Percentiles rank a stretch among this genome's conserved stretches.
Conservation (phyloP, 2,113 vertebrate genomes). For the Elanoides forficatus region DNA sequence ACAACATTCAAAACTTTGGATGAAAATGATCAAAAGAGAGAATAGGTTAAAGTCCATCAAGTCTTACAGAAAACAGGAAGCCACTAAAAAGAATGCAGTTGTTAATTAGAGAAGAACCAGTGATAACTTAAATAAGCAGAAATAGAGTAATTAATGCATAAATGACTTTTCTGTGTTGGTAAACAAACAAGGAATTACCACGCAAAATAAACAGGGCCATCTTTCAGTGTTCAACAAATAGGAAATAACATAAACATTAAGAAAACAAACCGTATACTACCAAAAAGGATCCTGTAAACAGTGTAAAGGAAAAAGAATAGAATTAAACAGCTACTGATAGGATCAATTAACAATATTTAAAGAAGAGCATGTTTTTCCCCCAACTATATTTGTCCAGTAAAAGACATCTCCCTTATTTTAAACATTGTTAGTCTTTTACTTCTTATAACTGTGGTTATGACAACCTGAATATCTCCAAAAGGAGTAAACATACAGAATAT, state of each 20-base stretch:
- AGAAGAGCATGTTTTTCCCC: fast-evolving
- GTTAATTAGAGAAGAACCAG: background rate
- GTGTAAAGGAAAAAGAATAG: background rate
- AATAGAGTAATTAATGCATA: background rate
- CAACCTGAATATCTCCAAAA: background rate
- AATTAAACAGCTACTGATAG: background rate
- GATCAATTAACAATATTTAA: background rate
- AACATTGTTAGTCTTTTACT: background rate
- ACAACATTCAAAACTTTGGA: background rate
- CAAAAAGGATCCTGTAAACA: background rate
- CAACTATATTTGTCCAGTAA: background rate
- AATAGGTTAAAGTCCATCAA: background rate
- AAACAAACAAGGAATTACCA: background rate
- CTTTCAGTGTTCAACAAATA: background rate
- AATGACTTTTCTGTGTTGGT: background rate
- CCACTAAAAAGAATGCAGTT: background rate
- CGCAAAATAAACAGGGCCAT: background rate
- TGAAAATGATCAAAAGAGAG: background rate
- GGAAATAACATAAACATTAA: background rate
- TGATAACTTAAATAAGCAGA: background rate
- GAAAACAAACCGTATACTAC: background rate
- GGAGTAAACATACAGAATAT: background rate
- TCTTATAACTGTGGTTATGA: background rate
- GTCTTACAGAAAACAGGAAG: background rate
- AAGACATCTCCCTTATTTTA: background rate